Base-by-base conservation (phyloP, 2,797 vertebrate species). In the Philypnodon macrostomus region DNA sequence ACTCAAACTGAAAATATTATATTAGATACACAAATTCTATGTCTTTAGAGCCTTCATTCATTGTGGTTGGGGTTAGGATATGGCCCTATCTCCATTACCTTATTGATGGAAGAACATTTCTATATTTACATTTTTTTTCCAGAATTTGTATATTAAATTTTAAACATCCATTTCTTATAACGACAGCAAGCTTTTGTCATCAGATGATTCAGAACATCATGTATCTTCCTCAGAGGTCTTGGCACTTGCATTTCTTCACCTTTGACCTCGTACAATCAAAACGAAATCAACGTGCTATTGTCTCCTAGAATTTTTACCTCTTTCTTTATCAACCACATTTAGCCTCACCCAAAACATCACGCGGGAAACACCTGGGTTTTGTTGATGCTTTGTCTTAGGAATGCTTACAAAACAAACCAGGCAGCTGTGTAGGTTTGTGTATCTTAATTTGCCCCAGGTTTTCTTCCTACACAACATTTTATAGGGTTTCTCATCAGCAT, bases 381-480 rank as follows among this genome's bases (percentile, higher is more conserved):
- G 85, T 88, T 87, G 83, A 84, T 73, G 74, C 52, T 73, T 65
- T 68, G 48, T 73, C 81, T 80, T 72, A 66, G 65, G 68, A 69
- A 67, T 87, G 88, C 82, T 89, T 89, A 88, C 86, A 88, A 83
- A 74, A 90, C 87, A 89, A 87, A 87, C 75, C 72, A 70, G n/a
- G 75, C 80, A 75, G 71, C 72, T 80, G 81, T 71, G 63, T 74
- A 38, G 50, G 54, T 54, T 18, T 44, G 21, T 30, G 15, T 41
- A 23, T 60, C 10, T 34, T 16, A 29, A 46, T 58, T 58, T 29
- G 36, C 48, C 47, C 31, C 44, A 15, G 3, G 32, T 17, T 64
- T 73, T 15, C 54, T 54, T 68, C 32, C 33, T 35, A 12, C 37
- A 64, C 50, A 23, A 27, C 41, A 42, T 63, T 70, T 47, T 18